A percentile compares a stretch with the other conserved stretches of the same genome.
Conservation (phyloP, 2,888 invertebrate species). For the Drosophila antonietae region DNA sequence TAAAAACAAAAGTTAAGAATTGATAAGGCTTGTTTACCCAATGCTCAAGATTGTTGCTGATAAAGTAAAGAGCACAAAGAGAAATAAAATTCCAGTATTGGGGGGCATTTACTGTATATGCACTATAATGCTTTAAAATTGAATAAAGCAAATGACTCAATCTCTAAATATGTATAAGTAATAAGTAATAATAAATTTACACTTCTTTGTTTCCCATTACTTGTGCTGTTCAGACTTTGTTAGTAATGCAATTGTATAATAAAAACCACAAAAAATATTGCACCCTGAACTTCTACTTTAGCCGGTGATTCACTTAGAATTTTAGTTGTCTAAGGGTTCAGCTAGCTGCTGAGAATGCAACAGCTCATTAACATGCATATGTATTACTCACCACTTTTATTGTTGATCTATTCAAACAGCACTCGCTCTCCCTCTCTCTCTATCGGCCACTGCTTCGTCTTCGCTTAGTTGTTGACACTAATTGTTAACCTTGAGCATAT, state of each 20-base stretch:
- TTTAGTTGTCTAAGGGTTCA: not conserved
- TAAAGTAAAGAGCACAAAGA: not conserved
- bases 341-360: not conserved
- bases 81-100: not conserved
- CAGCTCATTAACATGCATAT: not conserved
- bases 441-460: not conserved
- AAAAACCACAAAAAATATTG: not conserved
- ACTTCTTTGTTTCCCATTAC: constrained; percentile 20
- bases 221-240: not conserved
- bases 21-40: not conserved
- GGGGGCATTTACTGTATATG: not conserved
- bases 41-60: not conserved
- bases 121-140: not conserved
- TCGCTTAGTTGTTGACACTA: constrained; percentile 6
- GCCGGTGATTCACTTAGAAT: constrained; percentile 14
- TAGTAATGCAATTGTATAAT: not conserved
- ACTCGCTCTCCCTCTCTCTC: not conserved
- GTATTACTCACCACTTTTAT: constrained; percentile 46
- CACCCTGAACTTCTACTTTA: not conserved
- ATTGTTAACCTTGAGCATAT: constrained; percentile 15
- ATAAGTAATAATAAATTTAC: not conserved
- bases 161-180: not conserved
- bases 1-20: not conserved
- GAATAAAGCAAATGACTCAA: constrained; percentile 1
- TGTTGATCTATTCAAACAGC: constrained; percentile 6